Percentiles rank a stretch among this genome's conserved stretches.
These are phyloP conservation scores for Epizoanthus fatuus DNA, from an alignment of 92 coral and sea anemone species.

Conservation along the genomic window DNA sequence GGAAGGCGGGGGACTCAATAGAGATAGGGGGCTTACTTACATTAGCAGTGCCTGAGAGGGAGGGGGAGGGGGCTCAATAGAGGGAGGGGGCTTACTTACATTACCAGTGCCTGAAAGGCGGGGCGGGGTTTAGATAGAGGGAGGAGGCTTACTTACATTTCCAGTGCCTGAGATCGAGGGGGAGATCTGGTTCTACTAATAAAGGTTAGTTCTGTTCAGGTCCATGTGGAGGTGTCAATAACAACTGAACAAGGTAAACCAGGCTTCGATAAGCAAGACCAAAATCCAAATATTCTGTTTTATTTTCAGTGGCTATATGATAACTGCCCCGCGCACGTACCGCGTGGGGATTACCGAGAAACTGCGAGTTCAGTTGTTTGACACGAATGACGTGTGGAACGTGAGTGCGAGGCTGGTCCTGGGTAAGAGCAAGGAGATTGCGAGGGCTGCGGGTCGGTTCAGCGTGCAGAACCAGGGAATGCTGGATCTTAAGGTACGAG, in stretches of 20 bases:
- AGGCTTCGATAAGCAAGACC: too few relatives aligned
- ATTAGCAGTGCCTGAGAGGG: too few relatives aligned
- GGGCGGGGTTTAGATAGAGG: too few relatives aligned
- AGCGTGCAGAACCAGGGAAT: not conserved
- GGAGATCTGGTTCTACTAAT: not conserved
- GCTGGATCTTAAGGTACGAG: constrained; percentile 21
- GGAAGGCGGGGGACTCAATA: too few relatives aligned
- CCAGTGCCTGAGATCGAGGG: too few relatives aligned
- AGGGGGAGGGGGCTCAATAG: too few relatives aligned
- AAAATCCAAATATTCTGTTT: not conserved
- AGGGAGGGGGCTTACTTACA: too few relatives aligned
- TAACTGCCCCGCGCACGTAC: constrained; percentile 76
- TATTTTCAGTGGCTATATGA: constrained; percentile 62
- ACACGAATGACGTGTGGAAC: constrained; percentile 57
- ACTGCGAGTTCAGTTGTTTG: constrained; percentile 62
- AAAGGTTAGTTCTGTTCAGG: not conserved
- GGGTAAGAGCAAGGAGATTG: constrained; percentile 4
- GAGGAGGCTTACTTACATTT: too few relatives aligned
- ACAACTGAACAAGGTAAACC: not conserved
- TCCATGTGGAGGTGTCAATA: not conserved
- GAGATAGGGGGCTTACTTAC: too few relatives aligned
- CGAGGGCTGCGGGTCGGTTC: constrained; percentile 24
- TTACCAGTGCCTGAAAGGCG: too few relatives aligned
- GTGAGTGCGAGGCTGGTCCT: constrained; percentile 48
- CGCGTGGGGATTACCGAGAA: constrained; percentile 73